Percentiles rank a stretch among this genome's conserved stretches.
These are phyloP conservation scores for Falco columbarius DNA, from an alignment of 2,797 vertebrate genomes.

Conservation along the genomic window DNA sequence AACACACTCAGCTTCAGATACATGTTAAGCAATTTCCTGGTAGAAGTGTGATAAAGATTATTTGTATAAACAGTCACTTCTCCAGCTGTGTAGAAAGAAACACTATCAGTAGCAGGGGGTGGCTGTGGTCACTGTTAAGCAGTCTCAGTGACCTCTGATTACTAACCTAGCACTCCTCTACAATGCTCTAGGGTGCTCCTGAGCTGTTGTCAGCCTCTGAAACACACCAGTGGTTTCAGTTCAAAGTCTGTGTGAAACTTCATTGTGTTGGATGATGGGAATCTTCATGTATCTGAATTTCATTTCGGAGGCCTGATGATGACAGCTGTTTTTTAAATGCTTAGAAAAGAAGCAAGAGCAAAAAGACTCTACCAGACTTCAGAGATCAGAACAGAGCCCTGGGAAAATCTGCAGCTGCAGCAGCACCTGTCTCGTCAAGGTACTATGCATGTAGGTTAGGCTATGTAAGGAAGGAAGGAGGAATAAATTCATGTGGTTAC, in stretches of 20 bases:
- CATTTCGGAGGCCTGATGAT: neutral
- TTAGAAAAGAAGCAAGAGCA: neutral
- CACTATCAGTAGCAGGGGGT: neutral
- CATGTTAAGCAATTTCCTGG: neutral
- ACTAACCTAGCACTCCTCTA: neutral
- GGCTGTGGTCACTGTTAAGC: neutral
- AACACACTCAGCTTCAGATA: neutral
- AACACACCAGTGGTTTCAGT: neutral
- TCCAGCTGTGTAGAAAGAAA: neutral
- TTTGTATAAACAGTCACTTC: conserved; percentile 1
- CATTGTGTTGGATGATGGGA: neutral
- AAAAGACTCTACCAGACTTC: neutral
- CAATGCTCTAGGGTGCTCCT: rapidly evolving
- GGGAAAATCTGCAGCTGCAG: neutral
- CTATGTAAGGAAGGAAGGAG: neutral
- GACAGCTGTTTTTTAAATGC: neutral
- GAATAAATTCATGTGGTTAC: neutral
- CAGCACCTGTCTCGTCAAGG: neutral
- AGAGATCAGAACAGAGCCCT: neutral
- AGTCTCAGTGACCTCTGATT: neutral
- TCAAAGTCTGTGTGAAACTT: neutral
- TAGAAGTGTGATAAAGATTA: conserved; percentile 8
- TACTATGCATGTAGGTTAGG: neutral
- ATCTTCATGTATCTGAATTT: neutral
- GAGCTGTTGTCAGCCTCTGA: neutral